Evolutionary conservation across 1,140 invertebrate genomes (phyloP), one percentile per base, ranked within the genome.

Genomic region (Nixonia krombeini): DNA sequence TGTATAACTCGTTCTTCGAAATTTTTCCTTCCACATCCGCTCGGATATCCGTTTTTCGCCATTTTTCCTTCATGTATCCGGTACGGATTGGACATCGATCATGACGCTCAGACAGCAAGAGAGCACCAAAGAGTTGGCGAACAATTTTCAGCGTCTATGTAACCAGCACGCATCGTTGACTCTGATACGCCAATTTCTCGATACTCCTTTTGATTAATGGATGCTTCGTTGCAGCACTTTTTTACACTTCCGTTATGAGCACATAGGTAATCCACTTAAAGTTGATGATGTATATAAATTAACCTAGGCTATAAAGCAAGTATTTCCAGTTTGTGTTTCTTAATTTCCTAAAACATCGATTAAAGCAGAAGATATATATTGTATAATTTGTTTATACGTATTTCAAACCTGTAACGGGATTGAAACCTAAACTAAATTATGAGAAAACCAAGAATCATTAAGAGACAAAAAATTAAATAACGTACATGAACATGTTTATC

Each of bases 21-120:
- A 68, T 55, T 69, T 69, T 38, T 63, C 49, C 49, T 46, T 38
- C 46, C 56, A 51, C 50, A 38, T 35, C 40, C 26, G 58, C 56
- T 70, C 59, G 66, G 65, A 69, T 61, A 63, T 70, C 59, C 66
- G 66, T 51, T 70, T 70, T 63, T 63, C 55, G 64, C 53, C 50
- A 64, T 70, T 64, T 70, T 70, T 70, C 50, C 55, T 59, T 64
- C 59, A 57, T 62, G 47, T 26, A 63, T 63, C 66, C 59, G 59
- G 50, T 59, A 58, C 53, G 29, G 21, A 26, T 41, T 21, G 41
- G 25, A 49, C 58, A 69, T 69, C 55, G 53, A 69, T 63, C 66
- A 69, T 57, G 49, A 25, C 42, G 33, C 57, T 53, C 58, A 69
- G 57, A 69, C 66, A 58, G 58, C 58, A 50, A 49, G 63, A 69